Conservation (phyloP, 2,113 vertebrate genomes). For the Tachysurus vachellii region DNA sequence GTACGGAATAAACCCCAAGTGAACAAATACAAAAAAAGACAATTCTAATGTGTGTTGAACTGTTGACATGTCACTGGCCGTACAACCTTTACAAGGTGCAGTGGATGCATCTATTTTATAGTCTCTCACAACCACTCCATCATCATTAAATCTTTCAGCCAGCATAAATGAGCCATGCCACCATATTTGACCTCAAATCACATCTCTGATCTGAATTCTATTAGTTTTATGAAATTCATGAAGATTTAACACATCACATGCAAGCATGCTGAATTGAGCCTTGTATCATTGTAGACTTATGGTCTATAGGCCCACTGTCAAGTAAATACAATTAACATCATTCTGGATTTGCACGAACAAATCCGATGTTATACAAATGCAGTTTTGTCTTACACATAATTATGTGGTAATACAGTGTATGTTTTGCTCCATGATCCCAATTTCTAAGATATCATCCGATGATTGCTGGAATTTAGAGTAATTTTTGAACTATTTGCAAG, state of each 20-base stretch:
- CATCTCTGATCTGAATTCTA: neutral
- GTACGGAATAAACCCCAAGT: neutral
- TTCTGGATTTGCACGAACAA: neutral
- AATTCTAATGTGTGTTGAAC: neutral
- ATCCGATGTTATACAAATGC: neutral
- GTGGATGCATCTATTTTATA: neutral
- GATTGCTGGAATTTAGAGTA: neutral
- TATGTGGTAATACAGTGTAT: neutral
- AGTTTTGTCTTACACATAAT: neutral
- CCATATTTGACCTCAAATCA: neutral
- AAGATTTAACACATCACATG: neutral
- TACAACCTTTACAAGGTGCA: neutral
- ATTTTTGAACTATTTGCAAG: conserved; percentile 5
- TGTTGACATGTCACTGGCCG: neutral
- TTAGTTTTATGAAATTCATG: neutral
- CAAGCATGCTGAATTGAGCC: neutral
- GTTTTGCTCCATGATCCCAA: neutral
- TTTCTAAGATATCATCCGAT: neutral
- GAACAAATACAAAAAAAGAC: neutral
- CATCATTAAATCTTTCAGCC: neutral
- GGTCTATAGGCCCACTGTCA: neutral
- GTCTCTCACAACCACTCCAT: neutral
- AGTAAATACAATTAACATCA: neutral
- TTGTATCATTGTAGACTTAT: neutral
- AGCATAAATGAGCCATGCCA: too few species aligned